A percentile compares a stretch with the other conserved stretches of the same genome.
Conservation (phyloP, 2,113 vertebrate genomes). For the Muscicapa adusta region DNA sequence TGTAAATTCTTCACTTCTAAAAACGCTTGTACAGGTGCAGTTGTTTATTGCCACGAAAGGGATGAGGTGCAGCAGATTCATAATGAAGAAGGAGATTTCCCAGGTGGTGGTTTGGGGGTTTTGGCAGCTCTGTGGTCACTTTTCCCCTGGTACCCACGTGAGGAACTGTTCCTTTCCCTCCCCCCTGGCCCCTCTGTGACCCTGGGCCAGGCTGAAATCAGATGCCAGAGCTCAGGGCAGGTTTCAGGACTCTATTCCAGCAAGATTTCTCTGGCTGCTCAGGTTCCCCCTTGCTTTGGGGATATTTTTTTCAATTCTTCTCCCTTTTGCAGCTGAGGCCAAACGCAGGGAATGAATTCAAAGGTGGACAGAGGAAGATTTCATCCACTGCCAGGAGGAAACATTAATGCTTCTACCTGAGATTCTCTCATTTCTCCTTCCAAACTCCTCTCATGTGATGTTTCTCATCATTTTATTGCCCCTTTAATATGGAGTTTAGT, state of each 20-base stretch:
- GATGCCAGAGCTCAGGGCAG: background rate
- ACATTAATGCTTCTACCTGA: background rate
- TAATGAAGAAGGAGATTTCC: background rate
- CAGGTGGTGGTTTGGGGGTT: fast-evolving
- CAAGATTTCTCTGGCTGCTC: background rate
- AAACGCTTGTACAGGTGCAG: fast-evolving
- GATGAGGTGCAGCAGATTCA: background rate
- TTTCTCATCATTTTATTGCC: background rate
- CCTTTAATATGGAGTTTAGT: background rate
- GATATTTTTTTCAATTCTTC: background rate
- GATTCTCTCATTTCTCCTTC: background rate
- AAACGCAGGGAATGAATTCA: background rate
- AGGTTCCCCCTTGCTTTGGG: background rate
- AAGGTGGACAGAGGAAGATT: background rate
- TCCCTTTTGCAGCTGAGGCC: background rate
- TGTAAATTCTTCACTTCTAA: background rate
- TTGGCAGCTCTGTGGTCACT: background rate
- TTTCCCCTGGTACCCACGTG: background rate
- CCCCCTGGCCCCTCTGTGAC: background rate
- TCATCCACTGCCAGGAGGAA: background rate
- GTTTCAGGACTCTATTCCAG: background rate
- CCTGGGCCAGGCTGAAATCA: background rate
- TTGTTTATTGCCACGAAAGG: background rate
- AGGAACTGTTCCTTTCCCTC: background rate
- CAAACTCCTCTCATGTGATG: background rate